Evolutionary conservation across 2,888 invertebrate genomes (phyloP), one percentile per base, ranked within the genome.

Genomic region (Eupithecia subumbrata): DNA sequence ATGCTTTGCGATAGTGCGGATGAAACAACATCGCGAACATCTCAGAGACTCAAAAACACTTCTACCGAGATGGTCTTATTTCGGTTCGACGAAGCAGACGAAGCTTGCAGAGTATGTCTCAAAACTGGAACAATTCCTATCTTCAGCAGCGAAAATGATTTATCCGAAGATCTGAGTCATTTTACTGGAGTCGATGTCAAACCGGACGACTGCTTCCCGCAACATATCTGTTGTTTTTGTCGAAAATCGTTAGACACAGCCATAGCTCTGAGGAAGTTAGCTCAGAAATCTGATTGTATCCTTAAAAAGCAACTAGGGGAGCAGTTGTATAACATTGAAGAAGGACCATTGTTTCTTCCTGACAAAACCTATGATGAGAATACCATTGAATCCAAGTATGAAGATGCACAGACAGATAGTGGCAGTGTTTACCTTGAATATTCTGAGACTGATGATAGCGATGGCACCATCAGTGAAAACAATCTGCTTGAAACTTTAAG

Each of bases 371-470:
- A 43, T 67, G 40, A 22, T 22, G 25, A 60, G 12, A 14, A 25
- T 60, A 25, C 60, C 68, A 25, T 4, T 30, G 68, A 63, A 70
- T 48, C 40, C 34, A 52, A 60, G 40, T 12, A 11, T 37, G 75
- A 75, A 45, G 60, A 25, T 25, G 70, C 56, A 40, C 52, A 11
- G n/a, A 25, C 67, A 25, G 69, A 78, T 45, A 37, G 25, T 69
- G 40, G 67, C 43, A 68, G 68, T 64, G 70, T 73, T 25, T 76
- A 78, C 69, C n/a, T 78, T 2, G 76, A 76, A 66, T 75, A 48
- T 66, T 68, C 43, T 12, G 76, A 71, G n/a, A 69, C 69, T 63
- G 64, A 69, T 56, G 69, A 66, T 14, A 64, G 40, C 34, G 74
- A 74, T 14, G n/a, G 16, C 22, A 3, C 18, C 12, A n/a, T 5